phyloP scores from a whole-genome alignment of 2,797 vertebrate genomes.

The Molossus alvarezi region DNA sequence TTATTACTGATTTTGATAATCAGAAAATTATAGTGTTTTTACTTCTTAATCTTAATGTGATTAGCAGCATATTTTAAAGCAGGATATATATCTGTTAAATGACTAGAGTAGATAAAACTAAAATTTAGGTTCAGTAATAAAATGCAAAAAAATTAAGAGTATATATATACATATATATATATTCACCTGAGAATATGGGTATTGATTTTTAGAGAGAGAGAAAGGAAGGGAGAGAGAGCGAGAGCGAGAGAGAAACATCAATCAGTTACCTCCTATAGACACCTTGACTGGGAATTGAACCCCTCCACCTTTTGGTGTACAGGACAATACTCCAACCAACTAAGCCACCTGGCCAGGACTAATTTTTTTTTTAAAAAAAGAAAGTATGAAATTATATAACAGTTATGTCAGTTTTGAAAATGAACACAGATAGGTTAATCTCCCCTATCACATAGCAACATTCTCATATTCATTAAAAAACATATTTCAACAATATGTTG shows the following conservation, averaged over 20 bases:
- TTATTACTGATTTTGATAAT: neutral
- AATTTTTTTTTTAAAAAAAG: conserved; percentile 1
- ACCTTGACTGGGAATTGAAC: neutral
- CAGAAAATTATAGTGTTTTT: neutral
- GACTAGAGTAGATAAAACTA: neutral
- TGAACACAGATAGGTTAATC: neutral
- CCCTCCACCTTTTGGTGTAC: neutral
- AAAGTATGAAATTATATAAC: neutral
- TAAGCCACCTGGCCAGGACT: neutral
- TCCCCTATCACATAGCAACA: neutral
- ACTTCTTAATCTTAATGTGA: conserved; percentile 25
- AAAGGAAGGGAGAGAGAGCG: neutral
- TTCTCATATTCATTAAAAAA: conserved; percentile 17
- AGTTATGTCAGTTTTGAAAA: neutral
- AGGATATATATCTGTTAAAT: neutral
- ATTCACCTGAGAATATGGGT: neutral
- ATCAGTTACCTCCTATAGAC: neutral
- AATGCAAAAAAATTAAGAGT: neutral
- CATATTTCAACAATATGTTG: neutral
- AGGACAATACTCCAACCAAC: neutral
- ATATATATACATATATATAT: too few species aligned
- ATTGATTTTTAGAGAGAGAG: neutral
- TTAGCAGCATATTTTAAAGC: conserved; percentile 3
- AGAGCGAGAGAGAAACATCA: neutral
- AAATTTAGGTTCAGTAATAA: neutral